These are phyloP conservation scores for Lampris megalopsis DNA, from an alignment of 2,113 vertebrate species.

Conservation along the genomic window DNA sequence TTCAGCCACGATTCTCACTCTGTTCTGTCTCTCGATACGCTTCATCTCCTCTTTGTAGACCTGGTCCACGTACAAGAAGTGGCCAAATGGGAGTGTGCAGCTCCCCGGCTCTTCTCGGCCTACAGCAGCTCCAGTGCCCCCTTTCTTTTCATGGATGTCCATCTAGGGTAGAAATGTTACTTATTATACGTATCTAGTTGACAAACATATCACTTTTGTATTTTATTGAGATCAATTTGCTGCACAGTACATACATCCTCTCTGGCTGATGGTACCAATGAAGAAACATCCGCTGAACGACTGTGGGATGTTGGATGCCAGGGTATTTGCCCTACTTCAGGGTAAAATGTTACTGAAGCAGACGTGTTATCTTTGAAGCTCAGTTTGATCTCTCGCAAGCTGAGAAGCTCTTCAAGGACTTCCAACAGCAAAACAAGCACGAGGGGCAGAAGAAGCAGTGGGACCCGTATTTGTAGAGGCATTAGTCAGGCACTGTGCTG, in stretches of 20 bases:
- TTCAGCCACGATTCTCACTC: conserved; percentile 8
- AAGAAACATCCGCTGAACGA: neutral
- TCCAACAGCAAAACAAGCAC: too few species aligned
- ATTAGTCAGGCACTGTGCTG: neutral
- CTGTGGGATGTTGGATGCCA: neutral
- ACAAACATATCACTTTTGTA: neutral
- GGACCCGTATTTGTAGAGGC: too few species aligned
- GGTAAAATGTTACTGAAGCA: too few species aligned
- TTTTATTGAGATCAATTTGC: neutral
- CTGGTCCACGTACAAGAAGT: conserved; percentile 57
- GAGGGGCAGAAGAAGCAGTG: too few species aligned
- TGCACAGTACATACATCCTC: conserved; percentile 19
- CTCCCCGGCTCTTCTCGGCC: neutral
- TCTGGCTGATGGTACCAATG: neutral
- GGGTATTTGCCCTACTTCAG: too few species aligned
- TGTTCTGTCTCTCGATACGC: conserved; percentile 29
- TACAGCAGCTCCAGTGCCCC: neutral
- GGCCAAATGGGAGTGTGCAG: conserved; percentile 2
- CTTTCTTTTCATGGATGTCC: rapidly evolving
- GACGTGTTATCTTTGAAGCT: too few species aligned
- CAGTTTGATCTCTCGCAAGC: too few species aligned
- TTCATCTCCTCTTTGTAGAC: conserved; percentile 51
- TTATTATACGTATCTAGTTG: neutral
- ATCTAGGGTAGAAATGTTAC: conserved; percentile 15
- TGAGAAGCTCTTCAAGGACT: too few species aligned